phyloP scores from a whole-genome alignment of 2,888 invertebrate species.

The Herminia tarsipennalis region DNA sequence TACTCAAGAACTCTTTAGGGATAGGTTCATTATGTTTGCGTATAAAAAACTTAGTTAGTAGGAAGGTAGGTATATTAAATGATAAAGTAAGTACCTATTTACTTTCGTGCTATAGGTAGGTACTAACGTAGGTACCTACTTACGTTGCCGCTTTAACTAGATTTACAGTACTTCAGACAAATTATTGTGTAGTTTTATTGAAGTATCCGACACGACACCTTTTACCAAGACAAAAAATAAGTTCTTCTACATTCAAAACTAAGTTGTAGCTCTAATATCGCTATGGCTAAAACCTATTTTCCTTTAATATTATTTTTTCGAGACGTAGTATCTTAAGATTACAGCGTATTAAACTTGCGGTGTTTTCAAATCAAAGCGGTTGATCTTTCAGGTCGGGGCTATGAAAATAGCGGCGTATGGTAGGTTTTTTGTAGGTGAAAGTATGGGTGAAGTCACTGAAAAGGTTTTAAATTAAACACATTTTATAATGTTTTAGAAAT shows the following conservation, averaged over 20 bases:
- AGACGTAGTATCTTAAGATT: slow-evolving; percentile 15
- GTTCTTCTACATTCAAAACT: background rate
- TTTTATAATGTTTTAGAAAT: too few relatives aligned
- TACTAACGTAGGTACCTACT: too few relatives aligned
- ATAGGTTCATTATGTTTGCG: too few relatives aligned
- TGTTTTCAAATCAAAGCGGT: slow-evolving; percentile 76
- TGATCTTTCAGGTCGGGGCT: slow-evolving; percentile 33
- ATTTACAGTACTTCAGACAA: slow-evolving; percentile 9
- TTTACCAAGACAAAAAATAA: slow-evolving; percentile 5
- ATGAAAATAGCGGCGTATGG: slow-evolving; percentile 36
- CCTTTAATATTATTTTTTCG: slow-evolving; percentile 18
- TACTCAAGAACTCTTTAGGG: too few relatives aligned
- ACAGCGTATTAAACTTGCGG: slow-evolving; percentile 59
- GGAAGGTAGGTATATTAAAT: too few relatives aligned
- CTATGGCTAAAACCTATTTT: slow-evolving; percentile 7
- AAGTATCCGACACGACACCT: slow-evolving; percentile 16
- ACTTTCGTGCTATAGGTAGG: too few relatives aligned
- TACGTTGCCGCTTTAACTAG: slow-evolving; percentile 1
- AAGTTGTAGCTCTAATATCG: slow-evolving; percentile 1
- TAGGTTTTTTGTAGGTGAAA: slow-evolving; percentile 1
- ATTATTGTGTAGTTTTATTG: slow-evolving; percentile 20
- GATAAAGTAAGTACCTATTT: too few relatives aligned
- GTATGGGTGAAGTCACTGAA: background rate
- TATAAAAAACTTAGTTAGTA: too few relatives aligned
- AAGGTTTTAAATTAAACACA: background rate